These are phyloP conservation scores for Glaucopsyche alexis DNA, from an alignment of 2,888 invertebrate genomes.

Conservation along the genomic window DNA sequence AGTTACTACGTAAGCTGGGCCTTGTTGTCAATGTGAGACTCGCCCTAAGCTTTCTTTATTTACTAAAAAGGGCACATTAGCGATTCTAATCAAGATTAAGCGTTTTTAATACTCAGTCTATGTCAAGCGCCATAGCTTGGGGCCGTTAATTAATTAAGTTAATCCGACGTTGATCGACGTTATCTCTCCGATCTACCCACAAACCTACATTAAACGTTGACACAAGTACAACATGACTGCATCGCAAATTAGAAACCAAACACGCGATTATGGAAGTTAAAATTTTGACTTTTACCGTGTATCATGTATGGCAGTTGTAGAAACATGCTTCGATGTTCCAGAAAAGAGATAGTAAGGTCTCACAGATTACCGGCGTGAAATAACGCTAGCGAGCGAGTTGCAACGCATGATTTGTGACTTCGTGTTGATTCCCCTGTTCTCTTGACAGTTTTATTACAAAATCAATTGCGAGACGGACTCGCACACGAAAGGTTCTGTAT, in stretches of 20 bases:
- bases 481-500: no score
- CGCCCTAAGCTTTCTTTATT: background rate
- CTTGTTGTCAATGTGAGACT: background rate
- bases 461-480: no score
- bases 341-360: background rate
- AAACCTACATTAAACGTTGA: constrained; percentile 28
- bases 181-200: constrained; percentile 56
- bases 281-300: background rate
- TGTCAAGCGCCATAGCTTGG: constrained; percentile 16
- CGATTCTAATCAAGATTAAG: constrained; percentile 17
- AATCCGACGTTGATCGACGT: constrained; percentile 64
- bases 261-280: background rate
- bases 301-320: background rate
- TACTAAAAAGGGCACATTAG: constrained; percentile 15
- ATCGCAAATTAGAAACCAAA: constrained; percentile 3
- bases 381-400: no score
- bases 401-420: no score
- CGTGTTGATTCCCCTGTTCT: no score
- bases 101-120: constrained; percentile 26
- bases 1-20: no score
- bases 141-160: constrained; percentile 38
- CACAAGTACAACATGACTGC: constrained; percentile 4
- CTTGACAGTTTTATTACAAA: no score
- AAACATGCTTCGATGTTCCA: background rate
- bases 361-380: background rate